phyloP scores from a whole-genome alignment of 2,797 vertebrate species.

The Myotis myotis region DNA sequence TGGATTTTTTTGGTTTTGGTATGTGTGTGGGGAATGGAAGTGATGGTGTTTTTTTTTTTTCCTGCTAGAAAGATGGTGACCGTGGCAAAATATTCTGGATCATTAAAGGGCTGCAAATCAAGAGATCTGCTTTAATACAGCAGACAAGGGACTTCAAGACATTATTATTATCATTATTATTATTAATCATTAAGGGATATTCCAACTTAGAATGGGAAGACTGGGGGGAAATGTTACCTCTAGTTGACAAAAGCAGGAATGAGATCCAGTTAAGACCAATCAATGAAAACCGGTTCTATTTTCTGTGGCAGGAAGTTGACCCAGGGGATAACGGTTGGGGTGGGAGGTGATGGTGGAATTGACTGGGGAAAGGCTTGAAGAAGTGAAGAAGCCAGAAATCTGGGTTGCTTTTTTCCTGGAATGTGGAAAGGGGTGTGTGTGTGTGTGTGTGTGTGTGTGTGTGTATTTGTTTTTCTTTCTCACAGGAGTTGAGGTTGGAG shows the following conservation, averaged over 20 bases:
- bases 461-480: not conserved
- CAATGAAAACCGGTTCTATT: not conserved
- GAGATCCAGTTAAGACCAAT: not conserved
- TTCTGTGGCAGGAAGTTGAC: not conserved
- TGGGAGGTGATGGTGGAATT: not conserved
- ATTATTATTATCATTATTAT: not conserved
- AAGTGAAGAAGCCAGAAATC: not conserved
- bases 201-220: conserved; percentile 1
- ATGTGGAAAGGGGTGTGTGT: not conserved
- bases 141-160: not conserved
- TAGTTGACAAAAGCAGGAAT: not conserved
- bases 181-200: not conserved
- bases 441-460: not conserved
- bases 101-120: not conserved
- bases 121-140: conserved; percentile 5
- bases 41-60: not conserved
- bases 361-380: not conserved
- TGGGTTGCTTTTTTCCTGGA: not conserved
- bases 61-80: conserved; percentile 34
- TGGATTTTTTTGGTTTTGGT: not conserved
- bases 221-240: not conserved
- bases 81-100: conserved; percentile 11
- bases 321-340: not conserved
- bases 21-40: not conserved
- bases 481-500: not conserved